Percentiles rank a stretch among this genome's conserved stretches.
These are phyloP conservation scores for Phocoena sinus DNA, from an alignment of 2,113 vertebrate genomes.

Conservation along the genomic window DNA sequence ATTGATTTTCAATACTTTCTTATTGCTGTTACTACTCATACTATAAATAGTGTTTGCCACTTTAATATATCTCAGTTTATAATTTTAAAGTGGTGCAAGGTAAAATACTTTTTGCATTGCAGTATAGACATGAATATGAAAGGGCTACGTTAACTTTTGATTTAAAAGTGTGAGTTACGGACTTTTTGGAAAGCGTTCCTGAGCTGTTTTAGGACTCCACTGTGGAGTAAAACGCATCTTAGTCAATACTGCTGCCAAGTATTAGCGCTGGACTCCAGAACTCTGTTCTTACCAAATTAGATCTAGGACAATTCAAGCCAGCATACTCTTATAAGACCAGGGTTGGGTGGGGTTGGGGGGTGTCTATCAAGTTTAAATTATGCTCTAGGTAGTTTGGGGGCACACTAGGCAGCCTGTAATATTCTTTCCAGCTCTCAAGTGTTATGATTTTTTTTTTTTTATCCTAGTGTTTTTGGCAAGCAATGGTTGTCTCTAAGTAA, in stretches of 20 bases:
- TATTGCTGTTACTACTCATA: background rate
- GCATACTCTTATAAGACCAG: background rate
- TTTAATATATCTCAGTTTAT: background rate
- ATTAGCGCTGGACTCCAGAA: background rate
- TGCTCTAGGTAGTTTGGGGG: background rate
- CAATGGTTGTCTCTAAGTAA: conserved; percentile 27
- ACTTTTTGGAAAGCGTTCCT: background rate
- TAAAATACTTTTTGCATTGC: background rate
- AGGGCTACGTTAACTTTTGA: background rate
- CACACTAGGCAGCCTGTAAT: background rate
- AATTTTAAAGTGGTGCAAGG: background rate
- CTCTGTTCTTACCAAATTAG: background rate
- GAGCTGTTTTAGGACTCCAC: background rate
- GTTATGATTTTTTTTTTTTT: conserved; percentile 22
- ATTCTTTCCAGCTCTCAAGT: background rate
- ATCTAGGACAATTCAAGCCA: background rate
- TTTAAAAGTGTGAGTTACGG: background rate
- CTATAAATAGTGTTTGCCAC: background rate
- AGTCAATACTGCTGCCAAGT: background rate
- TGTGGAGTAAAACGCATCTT: background rate
- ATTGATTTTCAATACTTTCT: background rate
- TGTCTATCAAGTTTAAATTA: background rate
- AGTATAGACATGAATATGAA: background rate
- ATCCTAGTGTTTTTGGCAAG: conserved; percentile 42
- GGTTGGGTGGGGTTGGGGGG: fast-evolving